Conservation (phyloP, 2,113 vertebrate genomes). For the Nerophis lumbriciformis region DNA sequence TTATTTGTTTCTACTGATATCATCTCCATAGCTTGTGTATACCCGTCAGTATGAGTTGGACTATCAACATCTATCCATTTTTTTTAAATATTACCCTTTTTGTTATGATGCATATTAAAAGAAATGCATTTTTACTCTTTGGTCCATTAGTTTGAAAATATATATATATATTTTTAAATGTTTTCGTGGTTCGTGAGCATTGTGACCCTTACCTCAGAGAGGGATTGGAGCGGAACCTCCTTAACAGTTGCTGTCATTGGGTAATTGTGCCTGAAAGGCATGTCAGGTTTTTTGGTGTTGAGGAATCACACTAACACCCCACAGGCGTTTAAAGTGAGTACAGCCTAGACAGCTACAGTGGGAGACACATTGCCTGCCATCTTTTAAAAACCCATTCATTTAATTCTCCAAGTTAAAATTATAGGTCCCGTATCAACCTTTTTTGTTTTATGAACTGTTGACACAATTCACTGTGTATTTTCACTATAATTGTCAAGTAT, state of each 20-base stretch:
- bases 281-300: slow-evolving; percentile 52
- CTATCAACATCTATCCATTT: too few relatives aligned
- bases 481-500: not conserved
- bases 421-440: slow-evolving; percentile 3
- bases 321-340: slow-evolving; percentile 39
- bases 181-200: slow-evolving; percentile 17
- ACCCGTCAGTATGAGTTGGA: too few relatives aligned
- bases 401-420: slow-evolving; percentile 25
- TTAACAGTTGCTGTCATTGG: slow-evolving; percentile 63
- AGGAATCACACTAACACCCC: slow-evolving; percentile 52
- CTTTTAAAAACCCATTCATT: not conserved
- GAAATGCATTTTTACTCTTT: too few relatives aligned
- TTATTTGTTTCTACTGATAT: too few relatives aligned
- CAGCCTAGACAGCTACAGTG: slow-evolving; percentile 12
- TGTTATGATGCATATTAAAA: too few relatives aligned
- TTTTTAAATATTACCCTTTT: too few relatives aligned
- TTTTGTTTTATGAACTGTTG: slow-evolving; percentile 8
- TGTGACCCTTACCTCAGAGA: slow-evolving; percentile 31
- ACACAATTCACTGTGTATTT: slow-evolving; percentile 13
- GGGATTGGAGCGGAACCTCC: slow-evolving; percentile 42
- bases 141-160: too few relatives aligned
- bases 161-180: too few relatives aligned
- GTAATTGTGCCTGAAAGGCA: slow-evolving; percentile 67
- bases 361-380: slow-evolving; percentile 1
- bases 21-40: too few relatives aligned